Evolutionary conservation across 2,113 vertebrate species (phyloP), one percentile per base, ranked within the genome.

Genomic region (Paramisgurnus dabryanus): DNA sequence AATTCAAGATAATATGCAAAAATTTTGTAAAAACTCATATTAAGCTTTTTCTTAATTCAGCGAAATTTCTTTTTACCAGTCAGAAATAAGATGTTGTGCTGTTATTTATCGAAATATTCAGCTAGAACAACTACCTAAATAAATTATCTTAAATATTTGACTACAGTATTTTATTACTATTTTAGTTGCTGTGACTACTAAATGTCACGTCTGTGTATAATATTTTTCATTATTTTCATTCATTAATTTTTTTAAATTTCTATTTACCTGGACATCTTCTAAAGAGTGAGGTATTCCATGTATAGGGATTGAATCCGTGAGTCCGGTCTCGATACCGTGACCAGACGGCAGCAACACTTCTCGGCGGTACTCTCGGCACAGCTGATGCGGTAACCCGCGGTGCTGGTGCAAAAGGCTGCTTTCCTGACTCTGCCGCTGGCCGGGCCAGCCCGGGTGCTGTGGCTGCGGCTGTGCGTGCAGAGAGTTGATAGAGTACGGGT

Each of bases 281-380:
- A 99, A 94, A 91, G 96, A 93, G 90, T 99, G 97, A 94, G 95
- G 95, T 95, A 98, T 96, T 93, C 96, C 96, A 90, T 99, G 97
- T 87, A 98, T 94, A 80, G 94, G 92, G 88, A 98, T 92, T 90
- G 93, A 93, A 87, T 98, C 97, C 82, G 96, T 95, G 88, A 98
- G 93, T 89, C 96, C 96, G 67, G 97, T 95, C 47, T 96, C 94
- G 84, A 99, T 87, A 87, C 96, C 96, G 92, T 99, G 97, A 34
- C 95, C 96, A 90, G 94, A 96, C 67, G 96, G 97, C 80, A 99
- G 93, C 61, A 98, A 94, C 85, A 98, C 96, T 88, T 99, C 97
- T 87, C 97, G 93, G 88, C 97, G 95, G 89, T 98, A 99, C 90
- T 99, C 97, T 94, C 97, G 95, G 77, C 96, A 96, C 83, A 99